Percentiles rank a stretch among this genome's conserved stretches.
These are phyloP conservation scores for Bhutanitis thaidina DNA, from an alignment of 2,888 invertebrate genomes.

Conservation along the genomic window DNA sequence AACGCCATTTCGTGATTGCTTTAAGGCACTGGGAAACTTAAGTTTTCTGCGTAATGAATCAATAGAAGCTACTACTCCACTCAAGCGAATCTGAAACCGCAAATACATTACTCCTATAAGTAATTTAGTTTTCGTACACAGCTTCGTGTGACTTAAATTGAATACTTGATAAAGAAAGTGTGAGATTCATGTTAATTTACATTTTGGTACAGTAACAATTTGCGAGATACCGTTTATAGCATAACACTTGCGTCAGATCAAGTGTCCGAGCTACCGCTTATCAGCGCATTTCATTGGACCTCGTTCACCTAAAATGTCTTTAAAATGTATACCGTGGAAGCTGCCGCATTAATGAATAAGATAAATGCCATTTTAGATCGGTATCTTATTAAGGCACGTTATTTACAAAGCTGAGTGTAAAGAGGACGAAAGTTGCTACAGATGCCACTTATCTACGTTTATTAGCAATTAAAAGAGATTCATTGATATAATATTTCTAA, in stretches of 20 bases:
- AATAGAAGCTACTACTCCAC: neutral
- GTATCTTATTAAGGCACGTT: slow-evolving; percentile 6
- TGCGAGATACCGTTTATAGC: slow-evolving; percentile 49
- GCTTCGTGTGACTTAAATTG: neutral
- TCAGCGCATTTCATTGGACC: slow-evolving; percentile 45
- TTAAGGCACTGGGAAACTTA: neutral
- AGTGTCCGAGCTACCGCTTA: slow-evolving; percentile 42
- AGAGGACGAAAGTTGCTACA: slow-evolving; percentile 4
- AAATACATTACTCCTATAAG: neutral
- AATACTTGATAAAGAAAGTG: slow-evolving; percentile 22
- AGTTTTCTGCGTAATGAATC: neutral
- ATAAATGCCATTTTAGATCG: slow-evolving; percentile 19
- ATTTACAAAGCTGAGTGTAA: slow-evolving; percentile 5
- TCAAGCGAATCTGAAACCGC: neutral
- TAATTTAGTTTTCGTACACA: neutral
- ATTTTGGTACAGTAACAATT: slow-evolving; percentile 50
- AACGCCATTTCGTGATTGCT: slow-evolving; percentile 1
- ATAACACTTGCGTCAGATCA: slow-evolving; percentile 48
- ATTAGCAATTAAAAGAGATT: slow-evolving; percentile 5
- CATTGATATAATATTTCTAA: slow-evolving; percentile 9
- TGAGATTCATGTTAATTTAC: slow-evolving; percentile 48
- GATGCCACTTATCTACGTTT: slow-evolving; percentile 10
- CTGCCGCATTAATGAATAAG: slow-evolving; percentile 38
- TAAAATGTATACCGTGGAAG: slow-evolving; percentile 30
- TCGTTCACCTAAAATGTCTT: slow-evolving; percentile 42